Conservation (phyloP, 1,140 invertebrate species). For the Hyposmocoma kahamanoa region DNA sequence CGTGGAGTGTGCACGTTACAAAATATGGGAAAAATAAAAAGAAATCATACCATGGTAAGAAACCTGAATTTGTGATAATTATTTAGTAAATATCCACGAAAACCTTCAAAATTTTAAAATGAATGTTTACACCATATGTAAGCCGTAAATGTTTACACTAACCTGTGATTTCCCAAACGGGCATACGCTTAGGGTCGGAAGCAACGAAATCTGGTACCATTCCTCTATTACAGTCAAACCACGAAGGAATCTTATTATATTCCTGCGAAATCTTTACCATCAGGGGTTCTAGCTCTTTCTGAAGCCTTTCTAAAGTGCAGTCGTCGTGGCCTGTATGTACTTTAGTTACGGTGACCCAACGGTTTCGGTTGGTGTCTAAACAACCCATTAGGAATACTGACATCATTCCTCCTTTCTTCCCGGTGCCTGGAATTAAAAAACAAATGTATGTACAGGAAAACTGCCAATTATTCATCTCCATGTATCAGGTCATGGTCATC, state of each 20-base stretch:
- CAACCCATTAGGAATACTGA: constrained; percentile 96
- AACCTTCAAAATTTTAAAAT: background rate
- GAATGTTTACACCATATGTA: no score
- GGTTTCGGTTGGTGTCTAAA: constrained; percentile 78
- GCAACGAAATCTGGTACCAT: constrained; percentile 93
- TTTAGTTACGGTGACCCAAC: constrained; percentile 92
- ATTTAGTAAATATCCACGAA: no score
- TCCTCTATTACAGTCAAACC: constrained; percentile 88
- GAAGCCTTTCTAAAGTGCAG: constrained; percentile 84
- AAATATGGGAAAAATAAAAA: constrained; percentile 7
- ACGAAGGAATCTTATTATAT: constrained; percentile 79
- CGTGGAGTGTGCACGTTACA: no score
- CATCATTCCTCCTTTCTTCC: constrained; percentile 94
- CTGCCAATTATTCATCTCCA: no score
- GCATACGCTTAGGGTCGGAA: constrained; percentile 86
- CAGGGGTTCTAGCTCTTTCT: constrained; percentile 78
- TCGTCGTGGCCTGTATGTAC: constrained; percentile 92
- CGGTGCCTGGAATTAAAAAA: constrained; percentile 74
- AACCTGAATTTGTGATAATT: no score
- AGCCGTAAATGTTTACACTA: no score
- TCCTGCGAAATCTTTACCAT: constrained; percentile 88
- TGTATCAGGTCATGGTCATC: no score
- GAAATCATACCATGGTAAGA: background rate
- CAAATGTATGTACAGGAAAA: no score
- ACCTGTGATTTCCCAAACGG: constrained; percentile 94